These are phyloP conservation scores for Alviniconcha strummeri DNA, from an alignment of 2,888 invertebrate genomes.

Conservation along the genomic window DNA sequence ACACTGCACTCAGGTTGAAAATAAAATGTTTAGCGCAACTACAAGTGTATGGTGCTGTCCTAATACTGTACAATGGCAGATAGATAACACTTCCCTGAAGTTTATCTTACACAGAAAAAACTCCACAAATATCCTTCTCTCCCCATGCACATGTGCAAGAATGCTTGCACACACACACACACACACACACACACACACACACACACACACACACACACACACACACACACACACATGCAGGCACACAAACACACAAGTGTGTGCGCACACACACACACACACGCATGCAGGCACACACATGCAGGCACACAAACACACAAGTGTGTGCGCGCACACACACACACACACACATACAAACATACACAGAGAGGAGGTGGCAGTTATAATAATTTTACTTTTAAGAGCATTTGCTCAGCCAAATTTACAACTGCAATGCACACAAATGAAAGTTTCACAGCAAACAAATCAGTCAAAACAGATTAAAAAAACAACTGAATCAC, in stretches of 20 bases:
- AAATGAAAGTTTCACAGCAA: no score
- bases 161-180: not conserved
- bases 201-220: conserved; percentile 1
- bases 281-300: not conserved
- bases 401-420: no score
- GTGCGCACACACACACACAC: conserved; percentile 5
- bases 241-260: not conserved
- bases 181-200: not conserved
- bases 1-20: no score
- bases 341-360: conserved; percentile 4
- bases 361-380: not conserved
- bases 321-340: not conserved
- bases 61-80: no score
- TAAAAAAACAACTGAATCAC: no score
- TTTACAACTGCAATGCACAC: no score
- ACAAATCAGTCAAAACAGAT: no score
- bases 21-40: no score
- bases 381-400: no score
- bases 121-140: not conserved
- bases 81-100: no score
- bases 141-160: not conserved
- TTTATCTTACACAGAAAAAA: not conserved
- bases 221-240: not conserved
- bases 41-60: no score
- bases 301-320: not conserved